Conservation (phyloP, 2,113 vertebrate genomes). For the Mirza zaza region DNA sequence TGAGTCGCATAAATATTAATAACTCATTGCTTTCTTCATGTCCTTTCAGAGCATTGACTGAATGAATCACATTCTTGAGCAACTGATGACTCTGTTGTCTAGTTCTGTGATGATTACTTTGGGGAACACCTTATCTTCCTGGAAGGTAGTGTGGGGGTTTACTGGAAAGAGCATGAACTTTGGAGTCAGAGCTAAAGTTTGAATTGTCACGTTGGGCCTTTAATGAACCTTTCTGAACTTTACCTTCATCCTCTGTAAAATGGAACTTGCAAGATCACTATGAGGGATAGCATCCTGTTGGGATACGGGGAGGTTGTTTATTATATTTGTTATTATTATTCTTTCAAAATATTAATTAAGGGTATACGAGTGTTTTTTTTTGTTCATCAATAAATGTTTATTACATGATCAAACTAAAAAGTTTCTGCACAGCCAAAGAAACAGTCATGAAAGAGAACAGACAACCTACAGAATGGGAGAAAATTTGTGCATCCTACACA, state of each 20-base stretch:
- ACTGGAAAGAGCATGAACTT: background rate
- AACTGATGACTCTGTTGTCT: background rate
- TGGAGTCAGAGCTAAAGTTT: background rate
- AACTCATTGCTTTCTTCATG: background rate
- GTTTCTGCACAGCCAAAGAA: too few species aligned
- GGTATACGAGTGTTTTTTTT: too few species aligned
- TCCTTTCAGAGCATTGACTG: background rate
- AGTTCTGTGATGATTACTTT: background rate
- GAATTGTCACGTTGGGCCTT: background rate
- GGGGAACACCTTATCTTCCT: background rate
- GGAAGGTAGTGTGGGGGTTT: background rate
- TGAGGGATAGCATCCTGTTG: background rate
- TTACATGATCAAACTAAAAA: too few species aligned
- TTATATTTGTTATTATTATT: too few species aligned
- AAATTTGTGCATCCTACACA: too few species aligned
- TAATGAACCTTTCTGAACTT: background rate
- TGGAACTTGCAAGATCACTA: background rate
- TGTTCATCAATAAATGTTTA: too few species aligned
- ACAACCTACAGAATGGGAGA: too few species aligned
- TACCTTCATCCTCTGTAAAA: background rate
- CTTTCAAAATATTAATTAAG: too few species aligned
- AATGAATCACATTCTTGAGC: background rate
- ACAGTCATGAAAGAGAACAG: too few species aligned
- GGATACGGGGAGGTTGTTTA: background rate
- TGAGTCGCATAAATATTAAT: background rate